Evolutionary conservation across 2,888 invertebrate genomes (phyloP).

Genomic region (Melangyna quadrimaculata): DNA sequence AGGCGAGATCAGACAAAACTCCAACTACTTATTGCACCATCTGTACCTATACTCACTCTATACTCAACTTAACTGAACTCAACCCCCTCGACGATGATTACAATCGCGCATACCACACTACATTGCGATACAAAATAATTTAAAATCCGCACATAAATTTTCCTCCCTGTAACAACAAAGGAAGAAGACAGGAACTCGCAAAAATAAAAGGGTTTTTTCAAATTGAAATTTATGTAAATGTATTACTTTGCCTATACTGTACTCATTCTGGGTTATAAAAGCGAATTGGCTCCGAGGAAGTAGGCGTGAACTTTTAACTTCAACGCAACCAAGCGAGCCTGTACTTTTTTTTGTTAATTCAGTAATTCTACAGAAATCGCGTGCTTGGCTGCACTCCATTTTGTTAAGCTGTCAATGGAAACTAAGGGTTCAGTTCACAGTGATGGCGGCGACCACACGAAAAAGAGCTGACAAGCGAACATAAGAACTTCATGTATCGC

Average conservation of each 20-base stretch:
- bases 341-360: not conserved
- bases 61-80: not conserved
- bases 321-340: conserved; percentile 29
- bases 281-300: conserved; percentile 44
- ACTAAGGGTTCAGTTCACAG: conserved; percentile 17
- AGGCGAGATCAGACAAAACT: conserved; percentile 28
- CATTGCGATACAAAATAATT: conserved; percentile 51
- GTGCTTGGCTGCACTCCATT: conserved; percentile 70
- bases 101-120: conserved; percentile 32
- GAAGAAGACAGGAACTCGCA: not conserved
- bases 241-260: too few relatives aligned
- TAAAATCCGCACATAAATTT: conserved; percentile 45
- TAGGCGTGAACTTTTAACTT: conserved; percentile 54
- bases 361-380: conserved; percentile 60
- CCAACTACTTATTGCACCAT: not conserved
- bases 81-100: conserved; percentile 28
- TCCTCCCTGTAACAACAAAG: conserved; percentile 1
- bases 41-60: conserved; percentile 8
- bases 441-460: conserved; percentile 64
- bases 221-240: conserved; percentile 68
- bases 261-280: not conserved
- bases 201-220: conserved; percentile 27
- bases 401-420: conserved; percentile 61
- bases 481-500: conserved; percentile 51
- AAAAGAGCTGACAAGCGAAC: conserved; percentile 58